A percentile compares a stretch with the other conserved stretches of the same genome.
phyloP scores from a whole-genome alignment of 1,140 invertebrate species.

The Cardiocondyla obscurior region DNA sequence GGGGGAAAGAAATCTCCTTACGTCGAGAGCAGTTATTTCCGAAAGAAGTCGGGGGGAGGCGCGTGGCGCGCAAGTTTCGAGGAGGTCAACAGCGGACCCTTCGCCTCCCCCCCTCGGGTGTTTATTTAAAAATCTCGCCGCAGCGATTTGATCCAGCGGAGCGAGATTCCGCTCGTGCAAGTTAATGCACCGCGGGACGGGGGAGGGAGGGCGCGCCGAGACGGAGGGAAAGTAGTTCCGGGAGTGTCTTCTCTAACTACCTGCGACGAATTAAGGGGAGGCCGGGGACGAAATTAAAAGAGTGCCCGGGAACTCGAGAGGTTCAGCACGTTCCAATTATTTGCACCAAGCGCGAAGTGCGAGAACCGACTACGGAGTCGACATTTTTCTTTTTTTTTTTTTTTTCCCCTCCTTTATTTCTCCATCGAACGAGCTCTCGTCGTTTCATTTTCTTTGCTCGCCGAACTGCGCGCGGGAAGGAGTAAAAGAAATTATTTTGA shows the following conservation, averaged over 20 bases:
- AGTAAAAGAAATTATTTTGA: conserved; percentile 67
- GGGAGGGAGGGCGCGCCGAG: conserved; percentile 29
- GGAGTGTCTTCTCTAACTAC: conserved; percentile 69
- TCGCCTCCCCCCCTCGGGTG: not conserved
- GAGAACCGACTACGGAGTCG: conserved; percentile 51
- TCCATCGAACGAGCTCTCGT: conserved; percentile 23
- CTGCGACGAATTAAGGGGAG: conserved; percentile 73
- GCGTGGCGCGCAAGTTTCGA: conserved; percentile 40
- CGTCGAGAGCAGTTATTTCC: conserved; percentile 52
- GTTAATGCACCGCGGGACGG: conserved; percentile 62
- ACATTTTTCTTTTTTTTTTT: conserved; percentile 36
- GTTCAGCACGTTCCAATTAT: conserved; percentile 76
- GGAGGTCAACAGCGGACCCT: conserved; percentile 30
- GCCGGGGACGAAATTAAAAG: conserved; percentile 71
- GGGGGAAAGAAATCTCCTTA: conserved; percentile 30
- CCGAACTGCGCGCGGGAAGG: conserved; percentile 45
- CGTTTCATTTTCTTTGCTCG: conserved; percentile 55
- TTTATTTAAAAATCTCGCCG: conserved; percentile 35
- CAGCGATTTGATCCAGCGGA: conserved; percentile 9
- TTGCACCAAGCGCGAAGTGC: conserved; percentile 63
- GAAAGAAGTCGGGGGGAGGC: conserved; percentile 30
- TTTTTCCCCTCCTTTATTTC: conserved; percentile 34
- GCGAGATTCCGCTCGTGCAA: conserved; percentile 21
- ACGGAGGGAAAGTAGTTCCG: conserved; percentile 47
- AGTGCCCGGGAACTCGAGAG: conserved; percentile 65